Evolutionary conservation across 2,888 invertebrate genomes (phyloP), one percentile per base, ranked within the genome.

Genomic region (Taenaris catops): DNA sequence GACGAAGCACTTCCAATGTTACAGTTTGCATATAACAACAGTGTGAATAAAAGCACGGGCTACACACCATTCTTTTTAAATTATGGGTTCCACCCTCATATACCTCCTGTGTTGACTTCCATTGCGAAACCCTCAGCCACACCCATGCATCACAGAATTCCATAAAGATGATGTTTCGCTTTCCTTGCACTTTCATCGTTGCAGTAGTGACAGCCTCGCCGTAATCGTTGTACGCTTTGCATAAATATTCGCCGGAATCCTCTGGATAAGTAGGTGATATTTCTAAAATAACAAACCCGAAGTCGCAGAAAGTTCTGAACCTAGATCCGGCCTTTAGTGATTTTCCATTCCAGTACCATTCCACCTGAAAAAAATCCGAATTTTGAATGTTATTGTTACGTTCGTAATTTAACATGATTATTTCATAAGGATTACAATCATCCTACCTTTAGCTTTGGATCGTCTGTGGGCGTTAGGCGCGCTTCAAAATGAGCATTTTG

Each of bases 241-340:
- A 96, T 27, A 94, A 92, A 63, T 95, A 96, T 81, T 95, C 95
- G 8, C 97, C 98, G 11, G 96, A 95, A 70, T 99, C 98, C 87
- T 97, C 97, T 1, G 97, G 96, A 68, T 97, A 97, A 5, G 98
- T 97, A 0, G 98, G 98, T 4, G 97, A 95, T 55, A 99, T 98
- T 89, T 99, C 98, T 48, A 99, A 89, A 51, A 98, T 97, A 12
- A 97, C 98, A 66, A 97, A 98, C 38, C 99, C 98, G 75, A 99
- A 98, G 83, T 99, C 98, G 64, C 97, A 96, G 91, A 97, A 96
- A 14, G 98, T 97, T 49, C 98, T 94, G 89, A 97, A 97, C 52
- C 97, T 90, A 4, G 97, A 96, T 38, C 97, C 97, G 25, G 95
- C 93, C 74, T 92, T 93, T 37, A 96, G 80, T 27, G 96, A 93